A percentile compares a stretch with the other conserved stretches of the same genome.
Evolutionary conservation across 1,140 invertebrate genomes (phyloP).

Genomic region (Drosophila busckii): DNA sequence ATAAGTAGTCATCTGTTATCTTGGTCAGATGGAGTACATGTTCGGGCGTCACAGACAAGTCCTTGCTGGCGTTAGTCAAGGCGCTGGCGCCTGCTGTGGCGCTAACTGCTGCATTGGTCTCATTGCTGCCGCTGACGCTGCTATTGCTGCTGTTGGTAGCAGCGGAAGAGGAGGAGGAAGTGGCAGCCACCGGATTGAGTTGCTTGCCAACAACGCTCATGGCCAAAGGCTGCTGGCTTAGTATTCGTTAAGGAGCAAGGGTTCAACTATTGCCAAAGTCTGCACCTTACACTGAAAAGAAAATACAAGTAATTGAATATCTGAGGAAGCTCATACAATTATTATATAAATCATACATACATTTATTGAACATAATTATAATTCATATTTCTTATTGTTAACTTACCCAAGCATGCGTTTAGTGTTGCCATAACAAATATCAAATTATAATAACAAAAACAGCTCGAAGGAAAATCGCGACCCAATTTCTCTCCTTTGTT

Average conservation of each 20-base stretch:
- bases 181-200: constrained; percentile 64
- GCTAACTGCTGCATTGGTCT: neutral
- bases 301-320: neutral
- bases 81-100: constrained; percentile 1
- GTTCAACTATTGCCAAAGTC: constrained; percentile 2
- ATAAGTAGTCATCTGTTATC: constrained; percentile 89
- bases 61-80: constrained; percentile 32
- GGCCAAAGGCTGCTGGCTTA: constrained; percentile 5
- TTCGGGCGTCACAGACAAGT: constrained; percentile 81
- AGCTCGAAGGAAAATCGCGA: constrained; percentile 40
- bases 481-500: constrained; percentile 60
- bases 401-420: constrained; percentile 42
- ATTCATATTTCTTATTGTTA: constrained; percentile 15
- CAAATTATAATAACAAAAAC: constrained; percentile 17
- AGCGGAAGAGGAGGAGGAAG: constrained; percentile 21
- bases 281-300: constrained; percentile 10
- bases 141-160: constrained; percentile 1
- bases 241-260: neutral
- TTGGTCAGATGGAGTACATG: constrained; percentile 83
- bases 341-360: neutral
- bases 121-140: constrained; percentile 6
- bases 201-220: constrained; percentile 70
- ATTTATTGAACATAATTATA: constrained; percentile 9
- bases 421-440: constrained; percentile 56
- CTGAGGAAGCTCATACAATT: too few relatives aligned